Conservation (phyloP, 2,113 vertebrate species). For the Columba janthina region DNA sequence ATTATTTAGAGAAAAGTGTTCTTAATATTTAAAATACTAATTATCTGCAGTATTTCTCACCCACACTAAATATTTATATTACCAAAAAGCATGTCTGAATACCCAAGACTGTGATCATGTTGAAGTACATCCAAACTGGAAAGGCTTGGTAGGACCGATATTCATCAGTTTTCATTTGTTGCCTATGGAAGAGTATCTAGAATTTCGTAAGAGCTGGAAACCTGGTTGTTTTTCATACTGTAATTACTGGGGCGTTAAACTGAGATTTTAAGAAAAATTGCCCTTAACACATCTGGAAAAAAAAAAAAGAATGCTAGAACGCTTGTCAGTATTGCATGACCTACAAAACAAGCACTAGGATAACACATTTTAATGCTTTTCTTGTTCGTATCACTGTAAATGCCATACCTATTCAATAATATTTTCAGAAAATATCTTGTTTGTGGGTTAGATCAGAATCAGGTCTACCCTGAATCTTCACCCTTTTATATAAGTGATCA, state of each 20-base stretch:
- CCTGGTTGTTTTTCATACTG: background rate
- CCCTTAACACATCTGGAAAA: background rate
- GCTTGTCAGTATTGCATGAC: background rate
- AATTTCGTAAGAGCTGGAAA: background rate
- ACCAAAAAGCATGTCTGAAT: background rate
- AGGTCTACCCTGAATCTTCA: background rate
- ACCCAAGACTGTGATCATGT: background rate
- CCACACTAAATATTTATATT: background rate
- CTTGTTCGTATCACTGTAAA: background rate
- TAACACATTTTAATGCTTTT: background rate
- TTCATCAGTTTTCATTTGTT: background rate
- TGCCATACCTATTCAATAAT: background rate
- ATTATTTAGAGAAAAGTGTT: background rate
- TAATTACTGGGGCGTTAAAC: background rate
- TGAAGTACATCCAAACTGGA: background rate
- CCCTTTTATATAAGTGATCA: background rate
- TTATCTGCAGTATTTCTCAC: background rate
- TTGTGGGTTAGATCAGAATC: background rate
- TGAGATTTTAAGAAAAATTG: background rate
- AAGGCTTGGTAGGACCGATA: background rate
- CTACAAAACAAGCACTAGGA: background rate
- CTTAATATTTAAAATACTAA: background rate
- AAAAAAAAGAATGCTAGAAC: background rate
- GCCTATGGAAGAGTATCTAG: background rate
- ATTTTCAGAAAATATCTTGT: background rate